Evolutionary conservation across 2,797 vertebrate species (phyloP).

Genomic region (Eospalax fontanierii): DNA sequence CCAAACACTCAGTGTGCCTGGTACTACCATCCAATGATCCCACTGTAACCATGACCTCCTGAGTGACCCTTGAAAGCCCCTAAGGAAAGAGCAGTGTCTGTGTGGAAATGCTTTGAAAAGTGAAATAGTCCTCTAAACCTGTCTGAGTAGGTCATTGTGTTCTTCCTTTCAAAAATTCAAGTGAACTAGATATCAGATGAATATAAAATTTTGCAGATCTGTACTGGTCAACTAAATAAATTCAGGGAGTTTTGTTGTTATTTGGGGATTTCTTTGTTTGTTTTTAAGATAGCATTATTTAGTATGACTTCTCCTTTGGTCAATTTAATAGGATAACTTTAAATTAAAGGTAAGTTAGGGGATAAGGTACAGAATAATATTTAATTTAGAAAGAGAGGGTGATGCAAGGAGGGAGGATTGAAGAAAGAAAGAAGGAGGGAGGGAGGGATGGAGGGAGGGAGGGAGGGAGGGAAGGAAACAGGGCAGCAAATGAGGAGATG

Average conservation of each 20-base stretch:
- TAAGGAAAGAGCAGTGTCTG: not conserved
- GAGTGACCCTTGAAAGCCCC: not conserved
- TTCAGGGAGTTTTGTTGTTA: not conserved
- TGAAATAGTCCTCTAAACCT: not conserved
- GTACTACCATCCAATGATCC: not conserved
- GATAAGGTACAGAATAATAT: not conserved
- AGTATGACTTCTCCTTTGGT: too few relatives aligned
- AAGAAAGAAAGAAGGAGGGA: too few relatives aligned
- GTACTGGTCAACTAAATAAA: not conserved
- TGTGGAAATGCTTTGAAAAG: not conserved
- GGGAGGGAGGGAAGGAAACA: not conserved
- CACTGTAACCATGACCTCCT: not conserved
- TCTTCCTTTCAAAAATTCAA: conserved; percentile 31
- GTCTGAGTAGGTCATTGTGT: not conserved
- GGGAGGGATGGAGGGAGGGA: too few relatives aligned
- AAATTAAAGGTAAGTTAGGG: not conserved
- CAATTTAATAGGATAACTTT: not conserved
- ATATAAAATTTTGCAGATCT: not conserved
- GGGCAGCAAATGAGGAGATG: not conserved
- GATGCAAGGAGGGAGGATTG: not conserved
- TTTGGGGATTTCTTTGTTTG: not conserved
- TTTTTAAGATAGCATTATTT: conserved; percentile 1
- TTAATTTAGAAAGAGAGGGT: not conserved
- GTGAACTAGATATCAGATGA: conserved; percentile 32
- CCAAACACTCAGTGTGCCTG: not conserved